A percentile compares a stretch with the other conserved stretches of the same genome.
Evolutionary conservation across 2,113 vertebrate genomes (phyloP).

Genomic region (Muntiacus muntjak): DNA sequence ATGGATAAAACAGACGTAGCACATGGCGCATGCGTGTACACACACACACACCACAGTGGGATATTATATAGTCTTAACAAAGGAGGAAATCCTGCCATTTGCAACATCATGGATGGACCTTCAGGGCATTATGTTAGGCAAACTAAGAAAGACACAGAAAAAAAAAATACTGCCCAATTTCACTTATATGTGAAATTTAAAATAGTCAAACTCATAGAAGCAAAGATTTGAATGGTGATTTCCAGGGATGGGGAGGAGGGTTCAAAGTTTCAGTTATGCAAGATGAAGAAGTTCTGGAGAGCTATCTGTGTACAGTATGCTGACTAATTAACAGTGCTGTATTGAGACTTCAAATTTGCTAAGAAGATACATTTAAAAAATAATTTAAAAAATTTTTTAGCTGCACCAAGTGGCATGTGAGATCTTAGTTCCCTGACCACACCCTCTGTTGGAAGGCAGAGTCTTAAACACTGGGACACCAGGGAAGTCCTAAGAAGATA

Average conservation of each 20-base stretch:
- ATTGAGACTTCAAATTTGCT: neutral
- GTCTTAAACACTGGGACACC: neutral
- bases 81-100: neutral
- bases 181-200: neutral
- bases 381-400: neutral
- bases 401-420: neutral
- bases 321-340: neutral
- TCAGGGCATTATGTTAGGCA: neutral
- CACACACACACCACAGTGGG: neutral
- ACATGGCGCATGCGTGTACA: fast-evolving
- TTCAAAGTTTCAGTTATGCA: neutral
- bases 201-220: neutral
- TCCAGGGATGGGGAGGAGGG: neutral
- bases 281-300: neutral
- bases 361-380: neutral
- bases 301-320: no score
- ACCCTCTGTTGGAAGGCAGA: neutral
- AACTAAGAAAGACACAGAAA: neutral
- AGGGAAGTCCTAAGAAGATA: neutral
- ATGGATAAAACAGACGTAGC: neutral
- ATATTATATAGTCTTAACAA: neutral
- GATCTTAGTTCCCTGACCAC: neutral
- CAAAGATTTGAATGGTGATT: neutral
- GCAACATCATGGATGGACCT: neutral
- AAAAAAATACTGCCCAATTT: neutral